phyloP scores from a whole-genome alignment of 2,797 vertebrate genomes.

The Hyperoplus lanceolatus region DNA sequence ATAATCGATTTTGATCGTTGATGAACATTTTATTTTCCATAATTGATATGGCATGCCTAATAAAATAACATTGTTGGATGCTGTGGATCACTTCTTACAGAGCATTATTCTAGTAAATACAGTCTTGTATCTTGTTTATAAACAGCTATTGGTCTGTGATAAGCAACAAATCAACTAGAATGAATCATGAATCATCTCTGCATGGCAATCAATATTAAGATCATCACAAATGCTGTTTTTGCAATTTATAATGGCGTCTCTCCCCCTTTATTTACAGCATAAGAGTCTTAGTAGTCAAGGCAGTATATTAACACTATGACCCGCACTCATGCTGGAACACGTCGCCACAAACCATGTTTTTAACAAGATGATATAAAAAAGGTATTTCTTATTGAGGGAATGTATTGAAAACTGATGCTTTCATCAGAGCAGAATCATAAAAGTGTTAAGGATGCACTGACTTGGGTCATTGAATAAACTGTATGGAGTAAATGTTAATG shows the following conservation, averaged over 20 bases:
- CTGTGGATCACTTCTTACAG: neutral
- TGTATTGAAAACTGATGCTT: slow-evolving; percentile 26
- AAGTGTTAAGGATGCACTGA: slow-evolving; percentile 27
- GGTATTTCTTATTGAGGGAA: slow-evolving; percentile 10
- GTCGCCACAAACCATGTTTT: slow-evolving; percentile 5
- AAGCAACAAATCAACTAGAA: neutral
- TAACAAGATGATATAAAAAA: neutral
- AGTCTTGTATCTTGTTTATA: neutral
- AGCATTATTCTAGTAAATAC: slow-evolving; percentile 2
- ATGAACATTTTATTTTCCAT: slow-evolving; percentile 23
- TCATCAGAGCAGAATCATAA: slow-evolving; percentile 40
- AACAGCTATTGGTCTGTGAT: neutral
- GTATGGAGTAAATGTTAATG: slow-evolving; percentile 1
- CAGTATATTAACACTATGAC: slow-evolving; percentile 10
- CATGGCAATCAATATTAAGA: neutral
- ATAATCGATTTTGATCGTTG: neutral
- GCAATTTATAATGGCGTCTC: slow-evolving; percentile 2
- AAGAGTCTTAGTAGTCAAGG: slow-evolving; percentile 2
- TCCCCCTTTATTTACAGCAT: slow-evolving; percentile 24
- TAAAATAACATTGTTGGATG: slow-evolving; percentile 16
- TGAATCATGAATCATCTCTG: neutral
- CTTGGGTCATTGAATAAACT: slow-evolving; percentile 23
- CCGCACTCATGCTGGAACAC: slow-evolving; percentile 12
- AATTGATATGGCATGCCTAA: slow-evolving; percentile 15
- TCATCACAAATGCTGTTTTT: slow-evolving; percentile 21